phyloP scores from a whole-genome alignment of 2,113 vertebrate species.

The Beaufortia kweichowensis region DNA sequence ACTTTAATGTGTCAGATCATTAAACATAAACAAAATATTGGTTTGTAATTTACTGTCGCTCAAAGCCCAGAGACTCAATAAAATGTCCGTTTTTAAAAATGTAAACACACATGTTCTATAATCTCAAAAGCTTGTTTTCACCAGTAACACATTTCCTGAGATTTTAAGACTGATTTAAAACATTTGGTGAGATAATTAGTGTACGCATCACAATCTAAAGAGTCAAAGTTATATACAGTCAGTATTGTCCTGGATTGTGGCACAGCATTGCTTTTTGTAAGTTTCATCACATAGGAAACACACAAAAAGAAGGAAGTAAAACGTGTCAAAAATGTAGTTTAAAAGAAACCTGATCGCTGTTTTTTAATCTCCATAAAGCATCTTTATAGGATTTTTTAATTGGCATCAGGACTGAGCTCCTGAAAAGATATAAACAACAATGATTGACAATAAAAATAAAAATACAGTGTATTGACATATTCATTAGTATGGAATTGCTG shows the following conservation, averaged over 20 bases:
- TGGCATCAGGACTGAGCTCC: constrained; percentile 50
- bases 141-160: constrained; percentile 51
- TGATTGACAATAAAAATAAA: not conserved
- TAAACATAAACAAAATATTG: not conserved
- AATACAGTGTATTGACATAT: not conserved
- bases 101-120: not conserved
- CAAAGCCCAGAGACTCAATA: not conserved
- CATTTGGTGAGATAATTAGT: constrained; percentile 42
- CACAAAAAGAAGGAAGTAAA: constrained; percentile 10
- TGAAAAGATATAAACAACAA: constrained; percentile 35
- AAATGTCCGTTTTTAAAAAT: not conserved
- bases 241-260: constrained; percentile 14
- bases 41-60: not conserved
- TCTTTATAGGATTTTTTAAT: constrained; percentile 26
- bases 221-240: constrained; percentile 35
- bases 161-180: constrained; percentile 28
- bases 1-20: not conserved
- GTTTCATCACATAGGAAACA: not conserved
- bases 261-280: constrained; percentile 19
- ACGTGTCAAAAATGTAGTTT: not conserved
- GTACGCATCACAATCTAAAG: constrained; percentile 37
- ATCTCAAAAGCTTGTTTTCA: constrained; percentile 11
- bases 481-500: no score
- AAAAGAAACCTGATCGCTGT: constrained; percentile 4
- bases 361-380: not conserved